Percentiles rank a stretch among this genome's conserved stretches.
phyloP scores from a whole-genome alignment of 2,888 invertebrate genomes.

The Metopia argyrocephala region DNA sequence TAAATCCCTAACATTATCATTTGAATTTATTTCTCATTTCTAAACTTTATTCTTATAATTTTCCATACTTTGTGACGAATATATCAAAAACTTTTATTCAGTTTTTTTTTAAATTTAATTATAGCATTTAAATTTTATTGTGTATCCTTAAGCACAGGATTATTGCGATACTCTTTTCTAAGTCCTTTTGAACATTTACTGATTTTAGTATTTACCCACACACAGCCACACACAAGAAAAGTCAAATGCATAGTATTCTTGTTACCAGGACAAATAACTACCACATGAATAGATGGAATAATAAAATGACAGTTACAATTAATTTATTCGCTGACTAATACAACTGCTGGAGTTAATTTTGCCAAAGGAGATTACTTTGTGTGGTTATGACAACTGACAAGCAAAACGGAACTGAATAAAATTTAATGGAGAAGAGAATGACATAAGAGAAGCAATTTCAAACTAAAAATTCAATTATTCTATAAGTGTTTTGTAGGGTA shows the following conservation, averaged over 20 bases:
- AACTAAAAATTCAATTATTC: not conserved
- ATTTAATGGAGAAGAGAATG: not conserved
- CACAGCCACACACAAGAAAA: not conserved
- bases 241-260: too few species aligned
- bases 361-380: conserved; percentile 36
- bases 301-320: conserved; percentile 37
- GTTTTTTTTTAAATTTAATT: too few species aligned
- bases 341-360: not conserved
- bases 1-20: too few species aligned
- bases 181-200: not conserved
- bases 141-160: not conserved
- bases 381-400: conserved; percentile 48
- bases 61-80: too few species aligned
- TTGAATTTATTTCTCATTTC: too few species aligned
- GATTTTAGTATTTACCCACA: not conserved
- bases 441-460: not conserved
- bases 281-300: conserved; percentile 8
- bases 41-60: too few species aligned
- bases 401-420: not conserved
- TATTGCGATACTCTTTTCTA: not conserved
- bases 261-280: not conserved
- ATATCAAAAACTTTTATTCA: too few species aligned
- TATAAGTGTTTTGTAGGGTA: not conserved
- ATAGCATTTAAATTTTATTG: not conserved
- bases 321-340: conserved; percentile 35